Conservation (phyloP, 2,888 invertebrate species). For the Xanthorhoe spadicearia region DNA sequence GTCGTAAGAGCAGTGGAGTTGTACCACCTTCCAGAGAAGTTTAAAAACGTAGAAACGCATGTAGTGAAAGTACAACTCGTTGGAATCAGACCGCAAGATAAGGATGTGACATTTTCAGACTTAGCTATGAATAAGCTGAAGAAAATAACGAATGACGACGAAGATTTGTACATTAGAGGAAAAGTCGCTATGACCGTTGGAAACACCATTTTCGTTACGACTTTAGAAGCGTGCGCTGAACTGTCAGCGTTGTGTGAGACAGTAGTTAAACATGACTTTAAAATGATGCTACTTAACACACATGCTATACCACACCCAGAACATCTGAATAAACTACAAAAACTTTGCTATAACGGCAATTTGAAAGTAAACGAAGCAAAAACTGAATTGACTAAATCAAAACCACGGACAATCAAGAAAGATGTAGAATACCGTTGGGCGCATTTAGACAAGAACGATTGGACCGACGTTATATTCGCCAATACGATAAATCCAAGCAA, state of each 20-base stretch:
- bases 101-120: slow-evolving; percentile 70
- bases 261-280: slow-evolving; percentile 83
- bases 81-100: slow-evolving; percentile 70
- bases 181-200: slow-evolving; percentile 84
- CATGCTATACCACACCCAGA: slow-evolving; percentile 71
- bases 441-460: slow-evolving; percentile 69
- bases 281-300: slow-evolving; percentile 75
- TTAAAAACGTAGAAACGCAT: slow-evolving; percentile 75
- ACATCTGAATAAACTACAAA: slow-evolving; percentile 77
- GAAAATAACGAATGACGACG: slow-evolving; percentile 59
- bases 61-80: slow-evolving; percentile 68
- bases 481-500: slow-evolving; percentile 72
- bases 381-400: slow-evolving; percentile 39
- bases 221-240: slow-evolving; percentile 84
- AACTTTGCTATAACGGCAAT: slow-evolving; percentile 69
- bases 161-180: slow-evolving; percentile 71
- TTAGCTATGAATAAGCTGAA: slow-evolving; percentile 61
- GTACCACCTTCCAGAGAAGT: slow-evolving; percentile 79
- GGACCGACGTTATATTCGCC: slow-evolving; percentile 73
- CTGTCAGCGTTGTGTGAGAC: slow-evolving; percentile 76
- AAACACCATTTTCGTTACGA: slow-evolving; percentile 87
- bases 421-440: slow-evolving; percentile 70
- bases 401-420: slow-evolving; percentile 35
- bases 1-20: slow-evolving; percentile 69
- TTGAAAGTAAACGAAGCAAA: slow-evolving; percentile 44